Base-by-base conservation (phyloP, 37 sponge, comb jelly and placozoan genomes). In the Agelas oroides region DNA sequence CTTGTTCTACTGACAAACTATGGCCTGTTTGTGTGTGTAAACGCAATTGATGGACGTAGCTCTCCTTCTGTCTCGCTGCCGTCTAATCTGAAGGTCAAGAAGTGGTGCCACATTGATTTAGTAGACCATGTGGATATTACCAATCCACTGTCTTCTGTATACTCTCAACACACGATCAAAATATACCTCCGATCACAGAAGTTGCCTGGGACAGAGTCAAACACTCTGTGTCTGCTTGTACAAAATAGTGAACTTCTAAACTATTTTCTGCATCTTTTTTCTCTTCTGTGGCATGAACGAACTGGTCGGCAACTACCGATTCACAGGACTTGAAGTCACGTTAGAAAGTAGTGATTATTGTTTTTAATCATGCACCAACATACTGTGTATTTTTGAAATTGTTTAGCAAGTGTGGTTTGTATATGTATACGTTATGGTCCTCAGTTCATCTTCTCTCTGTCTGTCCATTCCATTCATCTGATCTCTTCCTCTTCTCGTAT, bases 101-200 rank as follows among this genome's bases (percentile, higher is more conserved):
- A 75, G 59, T 88, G 89, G 89, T 77, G 75, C 35, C 89, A 70
- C 37, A 76, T 88, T 25, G 89, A 88, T 58, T 52, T 69, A 18
- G 18, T 88, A 20, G 75, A 70, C 13, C 59, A 57, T 24, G 59
- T 88, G 19, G 21, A 76, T 23, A 62, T 88, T 24, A 57, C 59
- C 30, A 40, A 23, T 27, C 83, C 83, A 0, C 19, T 5, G 5
- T 21, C 61, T 17, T 46, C 46, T 3, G 31, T 34, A 38, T 61
- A 62, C 60, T 30, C 40, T 0, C 23, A 25, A 32, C 71, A 73
- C 63, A 72, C 27, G 34, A 15, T 82, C 0, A 54, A 16, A 34
- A 69, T 80, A 37, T 31, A 70, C 32, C 34, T 69, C 20, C 81
- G 70, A 20, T 72, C 73, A 2, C 73, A 72, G n/a, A 41, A 27